Evolutionary conservation across 2,113 vertebrate species (phyloP), one percentile per base, ranked within the genome.

Genomic region (Turnix velox): DNA sequence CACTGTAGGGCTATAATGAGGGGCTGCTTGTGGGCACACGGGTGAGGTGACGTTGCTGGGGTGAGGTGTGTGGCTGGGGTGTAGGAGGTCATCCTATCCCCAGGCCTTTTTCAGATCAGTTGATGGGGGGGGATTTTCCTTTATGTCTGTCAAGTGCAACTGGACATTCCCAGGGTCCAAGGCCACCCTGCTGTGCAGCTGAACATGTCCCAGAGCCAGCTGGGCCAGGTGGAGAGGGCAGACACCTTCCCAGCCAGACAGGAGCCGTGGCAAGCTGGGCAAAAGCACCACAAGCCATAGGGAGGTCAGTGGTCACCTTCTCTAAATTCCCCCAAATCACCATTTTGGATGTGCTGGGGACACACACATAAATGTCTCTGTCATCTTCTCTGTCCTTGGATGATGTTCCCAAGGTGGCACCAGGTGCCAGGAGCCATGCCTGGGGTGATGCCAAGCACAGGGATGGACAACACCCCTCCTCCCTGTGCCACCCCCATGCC

Each of bases 291-390:
- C 1, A 5, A 59, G 14, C 24, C 31, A 31, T 17, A 14, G 13
- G 40, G 28, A 25, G 31, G 27, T 33, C 17, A 23, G 25, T 13
- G 33, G 37, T 31, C 20, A 13, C 33, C 35, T 55, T 33, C 15
- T 7, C 19, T 11, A 14, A 17, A 30, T 3, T 24, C 18, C n/a
- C 31, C 23, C 2, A n/a, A n/a, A 0, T 52, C 23, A 27, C 55
- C 55, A 18, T 35, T 52, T 57, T 40, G 27, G 20, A 3, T 10
- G 4, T 0, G 18, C 20, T 7, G 10, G 2, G 11, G 9, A 2
- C 55, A 35, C 20, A 16, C 10, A 15, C 7, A 0, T 0, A 9
- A 18, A 46, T 10, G 12, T 49, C 33, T 57, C 59, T 31, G 24
- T 39, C n/a, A 62, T 30, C 33, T 30, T 46, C 33, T 2, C 0